Evolutionary conservation across 2,797 vertebrate species (phyloP), one percentile per base, ranked within the genome.

Genomic region (Mormyrus proboscirostris): DNA sequence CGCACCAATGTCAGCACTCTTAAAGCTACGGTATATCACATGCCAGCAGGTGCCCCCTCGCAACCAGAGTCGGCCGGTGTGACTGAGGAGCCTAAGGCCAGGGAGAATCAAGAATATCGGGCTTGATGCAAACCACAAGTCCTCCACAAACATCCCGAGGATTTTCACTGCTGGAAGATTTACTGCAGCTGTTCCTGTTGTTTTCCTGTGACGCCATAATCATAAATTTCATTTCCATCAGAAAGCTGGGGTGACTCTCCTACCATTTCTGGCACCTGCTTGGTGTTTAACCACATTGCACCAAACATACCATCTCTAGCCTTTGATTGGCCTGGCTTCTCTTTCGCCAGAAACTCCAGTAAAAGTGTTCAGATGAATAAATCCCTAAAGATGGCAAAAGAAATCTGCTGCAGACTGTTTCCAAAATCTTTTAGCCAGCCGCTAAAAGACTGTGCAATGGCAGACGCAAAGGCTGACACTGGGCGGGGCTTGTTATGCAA

Each of bases 321-420:
- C 87, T 88, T 90, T 53, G 84, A 90, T 59, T 12, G 41, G 33
- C 7, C 57, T 16, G 14, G 12, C 41, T 44, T n/a, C 38, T n/a
- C 76, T 47, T n/a, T n/a, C 16, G 47, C 50, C 69, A 14, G n/a
- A 88, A 91, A 85, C 50, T 57, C 57, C 25, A 7, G 16, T 86
- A 29, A 87, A 89, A 89, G 62, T 38, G 51, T 19, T 90, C 57
- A 88, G 19, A 82, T 49, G 87, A 92, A 89, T 59, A 62, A 84
- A 88, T 82, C 9, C 89, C 6, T 57, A 69, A 89, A 59, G 38
- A 88, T 44, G 38, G 57, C 88, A 84, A 44, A 7, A 41, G 87
- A 88, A 86, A 73, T 29, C 41, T 16, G 79, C 57, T 89, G n/a
- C 41, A 69, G 25, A 69, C 19, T 89, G 83, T 87, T 89, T 29